Conservation (phyloP, 2,888 invertebrate species). For the Rutpela maculata region DNA sequence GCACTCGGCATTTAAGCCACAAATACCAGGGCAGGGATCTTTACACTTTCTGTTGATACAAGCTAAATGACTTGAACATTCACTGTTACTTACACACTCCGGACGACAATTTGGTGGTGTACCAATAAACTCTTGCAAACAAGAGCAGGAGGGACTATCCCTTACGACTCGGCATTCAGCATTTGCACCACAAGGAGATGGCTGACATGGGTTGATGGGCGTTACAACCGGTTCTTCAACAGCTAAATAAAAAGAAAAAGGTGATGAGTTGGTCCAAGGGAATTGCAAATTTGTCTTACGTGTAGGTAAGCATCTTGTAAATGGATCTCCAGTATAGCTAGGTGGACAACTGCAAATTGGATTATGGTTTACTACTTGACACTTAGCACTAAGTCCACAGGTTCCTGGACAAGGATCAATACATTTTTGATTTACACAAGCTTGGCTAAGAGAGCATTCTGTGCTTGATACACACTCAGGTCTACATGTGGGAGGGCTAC, state of each 20-base stretch:
- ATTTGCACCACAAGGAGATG: conserved; percentile 78
- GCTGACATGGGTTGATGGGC: conserved; percentile 74
- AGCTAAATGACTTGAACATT: conserved; percentile 81
- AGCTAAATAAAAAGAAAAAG: conserved; percentile 44
- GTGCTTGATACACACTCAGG: conserved; percentile 83
- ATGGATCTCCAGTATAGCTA: conserved; percentile 75
- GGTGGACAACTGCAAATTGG: conserved; percentile 82
- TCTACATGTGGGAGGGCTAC: conserved; percentile 82
- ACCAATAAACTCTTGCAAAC: conserved; percentile 83
- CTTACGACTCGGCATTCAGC: conserved; percentile 81
- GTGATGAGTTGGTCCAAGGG: background rate
- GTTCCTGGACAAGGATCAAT: conserved; percentile 83
- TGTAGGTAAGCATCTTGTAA: conserved; percentile 68
- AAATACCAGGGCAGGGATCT: conserved; percentile 80
- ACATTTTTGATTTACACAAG: conserved; percentile 83
- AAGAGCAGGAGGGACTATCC: conserved; percentile 81
- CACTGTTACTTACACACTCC: conserved; percentile 86
- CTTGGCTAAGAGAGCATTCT: conserved; percentile 79
- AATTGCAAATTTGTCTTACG: conserved; percentile 66
- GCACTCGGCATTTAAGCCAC: conserved; percentile 77
- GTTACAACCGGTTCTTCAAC: conserved; percentile 60
- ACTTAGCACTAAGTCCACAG: conserved; percentile 83
- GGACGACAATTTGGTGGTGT: conserved; percentile 89
- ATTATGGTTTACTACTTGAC: conserved; percentile 83
- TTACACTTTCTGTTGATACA: conserved; percentile 85